Percentiles rank a stretch among this genome's conserved stretches.
Evolutionary conservation across 2,113 vertebrate species (phyloP).

Genomic region (Okapia johnstoni): DNA sequence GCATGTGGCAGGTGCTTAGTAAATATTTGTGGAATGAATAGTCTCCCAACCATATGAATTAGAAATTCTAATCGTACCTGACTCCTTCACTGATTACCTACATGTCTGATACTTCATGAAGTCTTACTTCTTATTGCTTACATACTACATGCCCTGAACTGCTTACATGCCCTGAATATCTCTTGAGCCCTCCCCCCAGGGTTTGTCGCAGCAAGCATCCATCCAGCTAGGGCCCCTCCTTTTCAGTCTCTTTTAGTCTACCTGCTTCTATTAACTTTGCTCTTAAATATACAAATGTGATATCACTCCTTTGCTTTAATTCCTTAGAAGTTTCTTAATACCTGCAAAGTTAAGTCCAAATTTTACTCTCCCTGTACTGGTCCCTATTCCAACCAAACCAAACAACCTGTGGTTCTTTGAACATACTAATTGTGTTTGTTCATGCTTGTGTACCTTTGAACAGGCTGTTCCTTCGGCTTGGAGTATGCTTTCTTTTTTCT

Average conservation of each 20-base stretch:
- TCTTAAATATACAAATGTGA: background rate
- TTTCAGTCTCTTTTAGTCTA: background rate
- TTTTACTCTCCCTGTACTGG: background rate
- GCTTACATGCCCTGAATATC: background rate
- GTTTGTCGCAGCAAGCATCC: background rate
- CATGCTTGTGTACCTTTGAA: background rate
- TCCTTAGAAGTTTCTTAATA: background rate
- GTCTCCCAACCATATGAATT: background rate
- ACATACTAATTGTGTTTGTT: background rate
- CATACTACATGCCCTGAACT: background rate
- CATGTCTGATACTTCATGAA: background rate
- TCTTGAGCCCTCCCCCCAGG: background rate
- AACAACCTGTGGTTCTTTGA: background rate
- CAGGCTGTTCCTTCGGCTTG: background rate
- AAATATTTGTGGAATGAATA: slow-evolving; percentile 21
- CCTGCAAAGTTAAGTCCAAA: background rate
- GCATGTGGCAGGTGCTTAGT: background rate
- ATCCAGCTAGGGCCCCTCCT: background rate
- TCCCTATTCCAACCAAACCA: background rate
- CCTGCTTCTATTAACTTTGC: background rate
- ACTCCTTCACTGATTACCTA: background rate
- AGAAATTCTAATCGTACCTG: background rate
- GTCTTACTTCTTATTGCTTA: background rate
- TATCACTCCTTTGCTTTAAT: background rate
- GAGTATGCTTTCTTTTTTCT: background rate